phyloP scores from a whole-genome alignment of 1,140 invertebrate genomes.

The Pogonomyrmex californicus region DNA sequence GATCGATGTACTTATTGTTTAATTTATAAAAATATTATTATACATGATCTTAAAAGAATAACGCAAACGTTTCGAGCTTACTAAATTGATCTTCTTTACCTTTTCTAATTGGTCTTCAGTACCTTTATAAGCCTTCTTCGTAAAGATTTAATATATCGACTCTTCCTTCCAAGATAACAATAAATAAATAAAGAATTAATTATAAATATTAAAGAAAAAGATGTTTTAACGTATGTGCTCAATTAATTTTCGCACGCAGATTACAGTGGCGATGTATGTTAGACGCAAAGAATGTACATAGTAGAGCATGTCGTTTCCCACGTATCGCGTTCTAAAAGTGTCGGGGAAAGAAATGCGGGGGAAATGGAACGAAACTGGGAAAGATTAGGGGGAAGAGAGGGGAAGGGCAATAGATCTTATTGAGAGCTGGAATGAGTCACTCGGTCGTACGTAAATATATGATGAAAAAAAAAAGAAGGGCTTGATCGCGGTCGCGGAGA shows the following conservation, averaged over 20 bases:
- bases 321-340: not conserved
- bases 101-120: no score
- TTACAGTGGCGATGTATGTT: not conserved
- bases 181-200: no score
- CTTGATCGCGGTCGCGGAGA: constrained; percentile 69
- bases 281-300: not conserved
- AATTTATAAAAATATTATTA: no score
- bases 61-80: no score
- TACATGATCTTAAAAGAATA: no score
- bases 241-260: constrained; percentile 24
- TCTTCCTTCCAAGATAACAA: no score
- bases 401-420: constrained; percentile 69
- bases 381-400: constrained; percentile 22
- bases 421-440: constrained; percentile 71
- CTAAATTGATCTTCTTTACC: no score
- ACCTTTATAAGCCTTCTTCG: no score
- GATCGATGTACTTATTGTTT: no score
- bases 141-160: no score
- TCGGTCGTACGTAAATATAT: constrained; percentile 18
- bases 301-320: not conserved
- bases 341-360: not conserved
- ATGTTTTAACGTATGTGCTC: not conserved
- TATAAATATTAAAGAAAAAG: no score
- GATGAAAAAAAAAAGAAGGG: constrained; percentile 58
- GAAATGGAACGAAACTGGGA: constrained; percentile 12